phyloP scores from a whole-genome alignment of 2,113 vertebrate species.

The Aphyosemion australe region DNA sequence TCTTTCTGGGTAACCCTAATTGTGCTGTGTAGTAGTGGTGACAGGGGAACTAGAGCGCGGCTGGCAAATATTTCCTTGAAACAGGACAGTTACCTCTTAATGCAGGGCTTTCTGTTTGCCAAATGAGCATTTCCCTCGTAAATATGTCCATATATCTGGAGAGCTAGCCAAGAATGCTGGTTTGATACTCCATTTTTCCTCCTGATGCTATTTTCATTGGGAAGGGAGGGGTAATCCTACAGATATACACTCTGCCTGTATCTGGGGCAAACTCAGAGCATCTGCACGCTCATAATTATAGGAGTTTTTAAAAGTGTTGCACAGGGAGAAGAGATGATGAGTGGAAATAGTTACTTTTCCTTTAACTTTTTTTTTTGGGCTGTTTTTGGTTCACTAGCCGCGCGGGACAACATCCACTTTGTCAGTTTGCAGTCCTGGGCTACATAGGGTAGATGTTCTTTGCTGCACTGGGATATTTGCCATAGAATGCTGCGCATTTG shows the following conservation, averaged over 20 bases:
- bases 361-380: not conserved
- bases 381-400: not conserved
- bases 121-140: slow-evolving; percentile 19
- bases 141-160: slow-evolving; percentile 27
- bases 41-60: not conserved
- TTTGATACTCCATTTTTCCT: slow-evolving; percentile 13
- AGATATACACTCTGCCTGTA: slow-evolving; percentile 39
- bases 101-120: slow-evolving; percentile 7
- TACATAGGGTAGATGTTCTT: slow-evolving; percentile 3
- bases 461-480: slow-evolving; percentile 24
- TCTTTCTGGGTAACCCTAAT: not conserved
- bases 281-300: slow-evolving; percentile 49
- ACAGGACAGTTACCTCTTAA: slow-evolving; percentile 41
- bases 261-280: slow-evolving; percentile 65
- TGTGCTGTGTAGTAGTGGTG: not conserved
- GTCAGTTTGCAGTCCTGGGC: slow-evolving; percentile 8
- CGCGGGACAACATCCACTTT: slow-evolving; percentile 16
- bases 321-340: slow-evolving; percentile 21
- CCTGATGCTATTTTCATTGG: slow-evolving; percentile 9
- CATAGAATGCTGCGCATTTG: slow-evolving; percentile 31
- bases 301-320: slow-evolving; percentile 45
- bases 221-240: slow-evolving; percentile 20
- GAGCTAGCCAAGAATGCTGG: slow-evolving; percentile 18
- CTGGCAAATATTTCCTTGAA: slow-evolving; percentile 46
- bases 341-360: slow-evolving; percentile 26